A percentile compares a stretch with the other conserved stretches of the same genome.
phyloP scores from a whole-genome alignment of 92 coral and sea anemone genomes.

The Palythoa grandiflora region DNA sequence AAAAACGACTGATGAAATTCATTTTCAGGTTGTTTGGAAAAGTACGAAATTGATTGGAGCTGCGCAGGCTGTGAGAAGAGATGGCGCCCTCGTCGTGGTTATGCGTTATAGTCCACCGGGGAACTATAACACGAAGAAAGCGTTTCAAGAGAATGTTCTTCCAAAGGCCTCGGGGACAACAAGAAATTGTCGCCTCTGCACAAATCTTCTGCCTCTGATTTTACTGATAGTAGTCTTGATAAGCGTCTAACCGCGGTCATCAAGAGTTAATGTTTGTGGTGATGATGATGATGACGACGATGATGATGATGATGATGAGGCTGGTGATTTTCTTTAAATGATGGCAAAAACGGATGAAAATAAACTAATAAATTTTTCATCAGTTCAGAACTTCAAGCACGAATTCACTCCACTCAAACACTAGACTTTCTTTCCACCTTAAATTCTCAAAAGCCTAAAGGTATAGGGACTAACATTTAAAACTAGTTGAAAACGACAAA shows the following conservation, averaged over 20 bases:
- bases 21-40: slow-evolving; percentile 82
- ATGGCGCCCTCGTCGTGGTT: slow-evolving; percentile 72
- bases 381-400: too few species aligned
- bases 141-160: slow-evolving; percentile 66
- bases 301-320: neutral
- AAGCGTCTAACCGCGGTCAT: neutral
- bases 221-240: slow-evolving; percentile 7
- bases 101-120: slow-evolving; percentile 87
- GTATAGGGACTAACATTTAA: too few species aligned
- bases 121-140: slow-evolving; percentile 57
- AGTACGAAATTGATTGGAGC: slow-evolving; percentile 81
- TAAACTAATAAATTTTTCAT: too few species aligned
- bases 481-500: too few species aligned
- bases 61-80: slow-evolving; percentile 64
- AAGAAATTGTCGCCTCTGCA: neutral
- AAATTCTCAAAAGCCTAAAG: too few species aligned
- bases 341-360: too few species aligned
- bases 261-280: neutral
- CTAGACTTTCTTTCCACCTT: too few species aligned
- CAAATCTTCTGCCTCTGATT: neutral
- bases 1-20: neutral
- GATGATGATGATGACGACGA: neutral
- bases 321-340: neutral
- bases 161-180: slow-evolving; percentile 18
- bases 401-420: too few species aligned